These are phyloP conservation scores for Ochropleura plecta DNA, from an alignment of 2,888 invertebrate genomes.

Conservation along the genomic window DNA sequence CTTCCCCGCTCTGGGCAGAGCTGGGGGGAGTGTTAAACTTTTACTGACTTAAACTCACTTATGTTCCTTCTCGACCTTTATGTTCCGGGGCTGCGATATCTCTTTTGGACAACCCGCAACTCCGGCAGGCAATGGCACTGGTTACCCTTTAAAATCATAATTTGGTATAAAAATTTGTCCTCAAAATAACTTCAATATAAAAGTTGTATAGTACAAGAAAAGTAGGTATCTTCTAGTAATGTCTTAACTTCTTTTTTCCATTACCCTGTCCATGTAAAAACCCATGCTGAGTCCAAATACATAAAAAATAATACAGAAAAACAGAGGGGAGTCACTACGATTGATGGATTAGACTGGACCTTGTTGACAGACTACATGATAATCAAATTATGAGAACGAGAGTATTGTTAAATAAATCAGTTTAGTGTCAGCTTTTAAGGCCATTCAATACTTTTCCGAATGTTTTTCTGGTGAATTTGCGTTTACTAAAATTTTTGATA, in stretches of 20 bases:
- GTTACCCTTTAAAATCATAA: neutral
- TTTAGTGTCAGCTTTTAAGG: neutral
- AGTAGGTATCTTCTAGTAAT: neutral
- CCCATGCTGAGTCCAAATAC: slow-evolving; percentile 52
- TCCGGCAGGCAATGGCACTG: too few species aligned
- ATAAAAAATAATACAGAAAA: slow-evolving; percentile 19
- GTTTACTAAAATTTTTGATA: neutral
- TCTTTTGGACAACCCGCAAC: too few species aligned
- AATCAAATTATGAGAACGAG: slow-evolving; percentile 50
- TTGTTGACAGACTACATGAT: slow-evolving; percentile 50
- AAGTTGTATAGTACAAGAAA: neutral
- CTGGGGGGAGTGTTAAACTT: too few species aligned
- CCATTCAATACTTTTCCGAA: neutral
- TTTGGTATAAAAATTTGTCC: neutral
- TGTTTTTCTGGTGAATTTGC: neutral
- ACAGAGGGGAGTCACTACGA: slow-evolving; percentile 26
- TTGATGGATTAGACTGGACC: slow-evolving; percentile 56
- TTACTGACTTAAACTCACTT: too few species aligned
- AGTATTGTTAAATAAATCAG: slow-evolving; percentile 25
- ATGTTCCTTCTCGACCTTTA: too few species aligned
- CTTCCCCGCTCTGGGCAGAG: too few species aligned
- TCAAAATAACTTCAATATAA: neutral
- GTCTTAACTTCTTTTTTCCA: slow-evolving; percentile 11
- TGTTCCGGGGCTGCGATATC: too few species aligned
- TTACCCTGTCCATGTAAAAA: slow-evolving; percentile 26